Evolutionary conservation across 2,797 vertebrate species (phyloP).

Genomic region (Anas bahamensis): DNA sequence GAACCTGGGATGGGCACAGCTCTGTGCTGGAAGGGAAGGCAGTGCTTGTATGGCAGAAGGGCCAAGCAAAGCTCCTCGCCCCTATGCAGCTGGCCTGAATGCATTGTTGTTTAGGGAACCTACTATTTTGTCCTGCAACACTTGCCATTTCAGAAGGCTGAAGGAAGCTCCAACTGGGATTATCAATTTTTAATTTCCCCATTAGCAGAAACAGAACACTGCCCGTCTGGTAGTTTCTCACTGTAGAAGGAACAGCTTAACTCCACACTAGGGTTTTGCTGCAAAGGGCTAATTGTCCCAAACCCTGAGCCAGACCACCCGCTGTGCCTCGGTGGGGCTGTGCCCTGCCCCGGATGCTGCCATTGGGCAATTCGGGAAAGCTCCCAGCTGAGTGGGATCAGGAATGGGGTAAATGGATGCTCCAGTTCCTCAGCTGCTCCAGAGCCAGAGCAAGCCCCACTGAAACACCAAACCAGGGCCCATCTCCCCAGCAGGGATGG

Average conservation of each 20-base stretch:
- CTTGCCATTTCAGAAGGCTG: neutral
- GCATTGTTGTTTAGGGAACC: neutral
- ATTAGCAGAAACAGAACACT: slow-evolving; percentile 50
- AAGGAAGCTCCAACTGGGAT: slow-evolving; percentile 6
- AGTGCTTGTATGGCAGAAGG: neutral
- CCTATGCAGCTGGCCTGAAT: neutral
- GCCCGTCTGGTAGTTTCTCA: neutral
- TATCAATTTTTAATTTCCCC: slow-evolving; percentile 58
- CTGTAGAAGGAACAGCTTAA: neutral
- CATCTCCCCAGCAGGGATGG: neutral
- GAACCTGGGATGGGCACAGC: neutral
- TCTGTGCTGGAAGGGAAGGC: neutral
- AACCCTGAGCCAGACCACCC: neutral
- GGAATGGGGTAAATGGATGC: neutral
- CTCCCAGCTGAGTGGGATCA: neutral
- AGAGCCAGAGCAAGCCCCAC: neutral
- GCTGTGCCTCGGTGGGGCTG: neutral
- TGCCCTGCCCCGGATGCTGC: neutral
- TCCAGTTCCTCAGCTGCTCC: neutral
- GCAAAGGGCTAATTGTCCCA: neutral
- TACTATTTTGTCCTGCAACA: neutral
- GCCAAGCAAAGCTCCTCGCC: neutral
- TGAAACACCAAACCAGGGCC: neutral
- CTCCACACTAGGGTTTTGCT: neutral
- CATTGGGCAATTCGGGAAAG: neutral